A percentile compares a stretch with the other conserved stretches of the same genome.
Evolutionary conservation across 2,113 vertebrate species (phyloP).

Genomic region (Poecile atricapillus): DNA sequence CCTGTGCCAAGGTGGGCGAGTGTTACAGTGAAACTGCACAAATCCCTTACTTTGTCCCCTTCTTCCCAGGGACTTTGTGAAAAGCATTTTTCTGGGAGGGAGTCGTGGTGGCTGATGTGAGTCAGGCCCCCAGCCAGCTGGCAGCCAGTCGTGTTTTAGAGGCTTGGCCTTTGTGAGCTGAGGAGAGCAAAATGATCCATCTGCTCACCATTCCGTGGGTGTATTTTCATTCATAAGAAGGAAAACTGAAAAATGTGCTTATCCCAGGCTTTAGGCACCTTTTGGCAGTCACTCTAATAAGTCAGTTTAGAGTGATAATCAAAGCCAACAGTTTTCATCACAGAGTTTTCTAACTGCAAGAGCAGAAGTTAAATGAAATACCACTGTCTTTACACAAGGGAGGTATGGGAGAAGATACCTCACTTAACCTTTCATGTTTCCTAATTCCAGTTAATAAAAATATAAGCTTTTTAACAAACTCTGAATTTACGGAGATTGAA

Average conservation of each 20-base stretch:
- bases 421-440: neutral
- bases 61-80: neutral
- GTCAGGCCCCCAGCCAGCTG: conserved; percentile 24
- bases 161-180: neutral
- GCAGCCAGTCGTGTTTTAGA: neutral
- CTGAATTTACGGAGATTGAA: neutral
- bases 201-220: conserved; percentile 29
- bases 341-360: neutral
- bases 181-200: conserved; percentile 43
- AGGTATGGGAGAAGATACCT: neutral
- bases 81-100: neutral
- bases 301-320: neutral
- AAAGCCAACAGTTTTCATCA: conserved; percentile 27
- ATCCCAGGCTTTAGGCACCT: conserved; percentile 8
- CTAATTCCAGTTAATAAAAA: neutral
- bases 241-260: conserved; percentile 38
- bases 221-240: conserved; percentile 24
- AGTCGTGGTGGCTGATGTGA: neutral
- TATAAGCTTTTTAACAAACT: neutral
- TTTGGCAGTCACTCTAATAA: conserved; percentile 38
- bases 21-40: neutral
- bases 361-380: neutral
- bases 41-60: neutral
- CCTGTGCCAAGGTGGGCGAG: neutral
- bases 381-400: neutral